Percentiles rank a stretch among this genome's conserved stretches.
Conservation (phyloP, 2,113 vertebrate species). For the Erythrolamprus reginae region DNA sequence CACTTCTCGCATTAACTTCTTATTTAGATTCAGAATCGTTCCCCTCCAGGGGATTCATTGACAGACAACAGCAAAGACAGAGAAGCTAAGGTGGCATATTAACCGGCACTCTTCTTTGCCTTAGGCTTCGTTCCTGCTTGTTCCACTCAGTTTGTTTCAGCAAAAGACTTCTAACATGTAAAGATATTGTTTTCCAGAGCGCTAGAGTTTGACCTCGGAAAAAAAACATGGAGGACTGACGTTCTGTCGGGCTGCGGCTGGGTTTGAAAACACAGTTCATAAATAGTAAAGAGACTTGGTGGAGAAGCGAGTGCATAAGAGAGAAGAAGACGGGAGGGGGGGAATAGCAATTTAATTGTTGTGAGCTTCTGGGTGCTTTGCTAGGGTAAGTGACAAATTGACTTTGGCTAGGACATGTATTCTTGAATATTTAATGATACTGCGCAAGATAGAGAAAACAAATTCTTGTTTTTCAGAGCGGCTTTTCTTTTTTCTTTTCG, state of each 20-base stretch:
- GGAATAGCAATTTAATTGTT: not conserved
- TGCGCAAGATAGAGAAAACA: not conserved
- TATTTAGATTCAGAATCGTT: constrained; percentile 28
- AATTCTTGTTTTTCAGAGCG: not conserved
- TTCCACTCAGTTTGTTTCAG: constrained; percentile 34
- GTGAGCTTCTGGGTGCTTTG: not conserved
- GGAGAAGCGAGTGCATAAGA: not conserved
- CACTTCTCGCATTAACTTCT: constrained; percentile 8
- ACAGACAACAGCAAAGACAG: constrained; percentile 23
- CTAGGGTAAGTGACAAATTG: not conserved
- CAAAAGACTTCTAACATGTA: constrained; percentile 25
- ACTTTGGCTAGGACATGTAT: not conserved
- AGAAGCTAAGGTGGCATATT: constrained; percentile 22
- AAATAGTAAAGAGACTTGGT: not conserved
- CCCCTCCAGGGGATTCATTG: constrained; percentile 12
- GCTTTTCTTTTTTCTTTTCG: no score
- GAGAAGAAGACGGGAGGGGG: not conserved
- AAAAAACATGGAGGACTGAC: not conserved
- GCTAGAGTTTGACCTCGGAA: constrained; percentile 20
- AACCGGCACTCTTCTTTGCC: constrained; percentile 5
- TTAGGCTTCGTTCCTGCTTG: constrained; percentile 28
- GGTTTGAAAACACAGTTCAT: not conserved
- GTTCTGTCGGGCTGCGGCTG: not conserved
- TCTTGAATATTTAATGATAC: not conserved
- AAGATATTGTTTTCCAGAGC: not conserved